These are phyloP conservation scores for Diadema setosum DNA, from an alignment of 35 echinoderm and acorn worm species.

Conservation along the genomic window DNA sequence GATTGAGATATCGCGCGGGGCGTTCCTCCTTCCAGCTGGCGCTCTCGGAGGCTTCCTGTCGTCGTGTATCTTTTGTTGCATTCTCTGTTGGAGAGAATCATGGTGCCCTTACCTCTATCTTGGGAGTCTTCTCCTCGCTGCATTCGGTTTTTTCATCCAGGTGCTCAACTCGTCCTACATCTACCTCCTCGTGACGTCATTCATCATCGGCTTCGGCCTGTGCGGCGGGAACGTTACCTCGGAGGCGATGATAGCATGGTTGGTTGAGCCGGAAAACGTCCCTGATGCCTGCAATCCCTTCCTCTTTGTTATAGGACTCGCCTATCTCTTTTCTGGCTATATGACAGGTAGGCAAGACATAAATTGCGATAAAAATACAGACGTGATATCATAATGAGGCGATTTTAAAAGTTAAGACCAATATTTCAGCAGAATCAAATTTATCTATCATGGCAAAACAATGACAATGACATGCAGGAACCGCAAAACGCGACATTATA, in stretches of 20 bases:
- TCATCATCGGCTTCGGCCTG: background rate
- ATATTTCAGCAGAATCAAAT: too few species aligned
- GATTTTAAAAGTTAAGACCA: too few species aligned
- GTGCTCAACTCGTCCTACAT: background rate
- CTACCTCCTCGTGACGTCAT: background rate
- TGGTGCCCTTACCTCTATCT: background rate
- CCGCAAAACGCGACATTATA: too few species aligned
- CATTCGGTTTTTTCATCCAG: background rate
- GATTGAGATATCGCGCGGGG: background rate
- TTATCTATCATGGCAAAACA: too few species aligned
- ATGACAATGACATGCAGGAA: too few species aligned
- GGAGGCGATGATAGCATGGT: background rate
- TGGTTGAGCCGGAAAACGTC: background rate
- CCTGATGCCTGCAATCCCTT: background rate
- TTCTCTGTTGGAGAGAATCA: background rate
- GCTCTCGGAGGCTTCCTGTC: background rate
- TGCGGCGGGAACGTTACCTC: background rate
- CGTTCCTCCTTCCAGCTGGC: background rate
- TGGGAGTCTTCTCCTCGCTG: background rate
- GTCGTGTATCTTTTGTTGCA: too few species aligned
- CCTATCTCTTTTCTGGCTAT: background rate
- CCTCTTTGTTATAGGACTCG: background rate
- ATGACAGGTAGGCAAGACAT: constrained; percentile 8
- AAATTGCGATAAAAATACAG: too few species aligned
- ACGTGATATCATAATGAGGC: too few species aligned